Evolutionary conservation across 2,888 invertebrate species (phyloP).

Genomic region (Clistopyga incitator): DNA sequence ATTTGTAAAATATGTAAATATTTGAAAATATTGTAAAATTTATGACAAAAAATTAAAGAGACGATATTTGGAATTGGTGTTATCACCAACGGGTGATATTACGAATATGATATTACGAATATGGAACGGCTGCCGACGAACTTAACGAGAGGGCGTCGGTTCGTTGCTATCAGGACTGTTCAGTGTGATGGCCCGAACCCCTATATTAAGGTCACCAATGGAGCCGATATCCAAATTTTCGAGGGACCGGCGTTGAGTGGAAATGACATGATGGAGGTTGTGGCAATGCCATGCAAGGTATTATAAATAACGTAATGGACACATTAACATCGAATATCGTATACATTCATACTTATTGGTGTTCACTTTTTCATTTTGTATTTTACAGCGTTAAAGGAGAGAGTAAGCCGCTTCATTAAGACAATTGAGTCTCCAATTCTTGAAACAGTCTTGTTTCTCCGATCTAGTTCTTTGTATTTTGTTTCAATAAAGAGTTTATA

Average conservation of each 20-base stretch:
- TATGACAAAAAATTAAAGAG: slow-evolving; percentile 6
- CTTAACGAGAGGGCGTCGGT: neutral
- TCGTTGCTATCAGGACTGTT: neutral
- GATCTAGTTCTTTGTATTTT: too few species aligned
- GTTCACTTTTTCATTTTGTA: neutral
- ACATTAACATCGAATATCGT: neutral
- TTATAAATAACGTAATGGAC: neutral
- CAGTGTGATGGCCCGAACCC: neutral
- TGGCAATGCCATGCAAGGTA: slow-evolving; percentile 6
- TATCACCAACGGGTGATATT: slow-evolving; percentile 18
- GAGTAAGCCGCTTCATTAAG: neutral
- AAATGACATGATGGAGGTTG: neutral
- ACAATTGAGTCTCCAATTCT: too few species aligned
- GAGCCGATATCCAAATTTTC: neutral
- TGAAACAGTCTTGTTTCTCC: too few species aligned
- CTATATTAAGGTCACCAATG: neutral
- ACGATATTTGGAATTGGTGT: slow-evolving; percentile 17
- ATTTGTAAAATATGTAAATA: slow-evolving; percentile 2
- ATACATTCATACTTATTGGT: neutral
- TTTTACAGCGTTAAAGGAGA: slow-evolving; percentile 1
- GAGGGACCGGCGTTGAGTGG: neutral
- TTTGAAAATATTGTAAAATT: neutral
- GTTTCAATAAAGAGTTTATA: too few species aligned
- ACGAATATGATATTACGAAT: neutral
- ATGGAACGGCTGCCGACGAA: neutral